phyloP scores from a whole-genome alignment of 2,113 vertebrate species.

The Odocoileus hemionus region DNA sequence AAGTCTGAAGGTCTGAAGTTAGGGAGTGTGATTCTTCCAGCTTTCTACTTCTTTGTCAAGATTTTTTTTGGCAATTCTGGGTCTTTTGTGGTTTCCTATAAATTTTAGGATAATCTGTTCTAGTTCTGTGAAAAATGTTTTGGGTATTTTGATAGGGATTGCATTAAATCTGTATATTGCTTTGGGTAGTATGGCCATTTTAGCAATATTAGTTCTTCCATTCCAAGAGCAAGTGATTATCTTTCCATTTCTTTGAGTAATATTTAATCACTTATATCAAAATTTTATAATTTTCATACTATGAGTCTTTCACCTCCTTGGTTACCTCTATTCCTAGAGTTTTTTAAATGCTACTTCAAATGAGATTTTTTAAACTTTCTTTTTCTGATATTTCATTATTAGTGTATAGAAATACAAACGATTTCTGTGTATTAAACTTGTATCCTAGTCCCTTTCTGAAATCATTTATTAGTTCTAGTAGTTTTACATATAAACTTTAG shows the following conservation, averaged over 20 bases:
- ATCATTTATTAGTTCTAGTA: not conserved
- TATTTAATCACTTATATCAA: not conserved
- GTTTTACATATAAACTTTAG: not conserved
- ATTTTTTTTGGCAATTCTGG: not conserved
- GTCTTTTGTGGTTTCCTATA: not conserved
- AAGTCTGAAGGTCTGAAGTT: not conserved
- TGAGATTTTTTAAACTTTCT: not conserved
- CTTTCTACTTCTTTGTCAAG: not conserved
- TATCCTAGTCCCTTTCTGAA: not conserved
- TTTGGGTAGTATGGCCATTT: not conserved
- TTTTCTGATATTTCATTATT: not conserved
- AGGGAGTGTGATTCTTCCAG: not conserved
- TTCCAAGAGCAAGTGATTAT: not conserved
- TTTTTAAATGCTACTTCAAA: not conserved
- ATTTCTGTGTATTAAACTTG: not conserved
- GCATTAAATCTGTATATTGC: not conserved
- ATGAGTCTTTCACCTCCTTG: not conserved
- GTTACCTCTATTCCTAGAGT: not conserved
- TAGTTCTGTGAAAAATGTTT: not conserved
- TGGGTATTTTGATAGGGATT: not conserved
- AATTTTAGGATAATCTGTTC: not conserved
- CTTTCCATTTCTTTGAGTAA: not conserved
- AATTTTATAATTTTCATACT: not conserved
- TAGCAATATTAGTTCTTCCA: not conserved
- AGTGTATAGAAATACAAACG: not conserved